Evolutionary conservation across 2,888 invertebrate species (phyloP).

Genomic region (Drosophila niveifrons): DNA sequence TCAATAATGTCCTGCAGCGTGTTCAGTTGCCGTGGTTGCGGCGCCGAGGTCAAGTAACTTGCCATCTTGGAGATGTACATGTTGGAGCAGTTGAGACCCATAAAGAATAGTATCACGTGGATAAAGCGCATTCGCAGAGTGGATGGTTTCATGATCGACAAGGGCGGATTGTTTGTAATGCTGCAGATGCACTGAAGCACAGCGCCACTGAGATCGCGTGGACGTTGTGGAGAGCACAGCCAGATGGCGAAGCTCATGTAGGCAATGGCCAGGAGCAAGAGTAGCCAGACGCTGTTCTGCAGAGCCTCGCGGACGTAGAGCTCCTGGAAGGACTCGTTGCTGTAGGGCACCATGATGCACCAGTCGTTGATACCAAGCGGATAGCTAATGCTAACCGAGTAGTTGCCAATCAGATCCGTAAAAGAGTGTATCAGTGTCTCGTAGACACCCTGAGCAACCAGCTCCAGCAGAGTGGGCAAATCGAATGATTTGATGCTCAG

Average conservation of each 20-base stretch:
- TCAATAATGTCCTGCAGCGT: conserved; percentile 71
- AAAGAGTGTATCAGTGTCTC: conserved; percentile 79
- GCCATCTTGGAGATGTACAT: conserved; percentile 77
- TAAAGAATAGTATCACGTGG: conserved; percentile 60
- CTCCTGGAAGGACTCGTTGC: conserved; percentile 68
- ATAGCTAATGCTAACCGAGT: conserved; percentile 67
- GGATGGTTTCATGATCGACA: conserved; percentile 48
- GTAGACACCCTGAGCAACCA: conserved; percentile 61
- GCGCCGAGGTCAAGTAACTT: conserved; percentile 73
- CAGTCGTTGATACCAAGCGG: conserved; percentile 80
- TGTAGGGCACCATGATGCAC: conserved; percentile 80
- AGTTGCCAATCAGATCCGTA: conserved; percentile 54
- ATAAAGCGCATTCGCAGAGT: conserved; percentile 69
- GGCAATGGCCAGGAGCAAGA: conserved; percentile 50
- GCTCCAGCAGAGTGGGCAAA: conserved; percentile 43
- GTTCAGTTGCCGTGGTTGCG: conserved; percentile 62
- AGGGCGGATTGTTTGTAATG: conserved; percentile 61
- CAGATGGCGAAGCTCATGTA: conserved; percentile 70
- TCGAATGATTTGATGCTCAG: conserved; percentile 35
- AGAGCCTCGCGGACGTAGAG: conserved; percentile 67
- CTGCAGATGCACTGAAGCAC: conserved; percentile 74
- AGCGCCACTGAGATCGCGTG: conserved; percentile 64
- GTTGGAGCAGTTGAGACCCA: conserved; percentile 75
- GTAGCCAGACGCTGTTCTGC: conserved; percentile 63
- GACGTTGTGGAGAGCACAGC: conserved; percentile 68